phyloP scores from a whole-genome alignment of 2,888 invertebrate genomes.

The Eurytoma adleriae region DNA sequence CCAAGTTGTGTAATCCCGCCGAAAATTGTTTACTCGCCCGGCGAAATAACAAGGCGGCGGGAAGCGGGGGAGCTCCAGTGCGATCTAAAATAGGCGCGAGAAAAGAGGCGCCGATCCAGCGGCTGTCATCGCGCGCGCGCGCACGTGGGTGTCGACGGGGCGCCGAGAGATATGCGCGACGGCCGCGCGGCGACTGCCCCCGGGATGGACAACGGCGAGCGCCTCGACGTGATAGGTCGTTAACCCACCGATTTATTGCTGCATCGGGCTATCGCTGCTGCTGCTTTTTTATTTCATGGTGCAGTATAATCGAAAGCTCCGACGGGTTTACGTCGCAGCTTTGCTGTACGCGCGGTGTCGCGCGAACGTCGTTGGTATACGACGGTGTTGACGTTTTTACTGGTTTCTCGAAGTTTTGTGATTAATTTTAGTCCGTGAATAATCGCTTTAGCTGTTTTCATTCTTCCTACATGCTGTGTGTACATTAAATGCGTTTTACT shows the following conservation, averaged over 20 bases:
- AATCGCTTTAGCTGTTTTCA: too few relatives aligned
- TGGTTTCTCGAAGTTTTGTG: not conserved
- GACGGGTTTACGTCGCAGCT: not conserved
- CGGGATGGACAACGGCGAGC: not conserved
- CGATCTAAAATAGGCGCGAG: too few relatives aligned
- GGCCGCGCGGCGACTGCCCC: too few relatives aligned
- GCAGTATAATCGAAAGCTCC: too few relatives aligned
- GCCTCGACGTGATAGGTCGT: conserved; percentile 32
- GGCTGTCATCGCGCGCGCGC: conserved; percentile 20
- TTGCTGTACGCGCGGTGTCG: not conserved
- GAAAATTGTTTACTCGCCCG: too few relatives aligned
- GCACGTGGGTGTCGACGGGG: conserved; percentile 1
- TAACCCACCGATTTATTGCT: conserved; percentile 18
- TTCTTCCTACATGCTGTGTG: too few relatives aligned
- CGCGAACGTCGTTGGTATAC: not conserved
- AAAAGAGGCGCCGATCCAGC: not conserved
- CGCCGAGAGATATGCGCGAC: not conserved
- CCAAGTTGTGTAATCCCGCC: too few relatives aligned
- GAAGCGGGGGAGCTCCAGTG: not conserved
- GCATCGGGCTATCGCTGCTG: too few relatives aligned
- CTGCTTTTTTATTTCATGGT: too few relatives aligned
- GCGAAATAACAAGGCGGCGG: not conserved
- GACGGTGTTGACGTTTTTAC: not conserved
- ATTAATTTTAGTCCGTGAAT: too few relatives aligned
- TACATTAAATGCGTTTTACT: too few relatives aligned